These are phyloP conservation scores for Epinotia demarniana DNA, from an alignment of 2,888 invertebrate species.

Conservation along the genomic window DNA sequence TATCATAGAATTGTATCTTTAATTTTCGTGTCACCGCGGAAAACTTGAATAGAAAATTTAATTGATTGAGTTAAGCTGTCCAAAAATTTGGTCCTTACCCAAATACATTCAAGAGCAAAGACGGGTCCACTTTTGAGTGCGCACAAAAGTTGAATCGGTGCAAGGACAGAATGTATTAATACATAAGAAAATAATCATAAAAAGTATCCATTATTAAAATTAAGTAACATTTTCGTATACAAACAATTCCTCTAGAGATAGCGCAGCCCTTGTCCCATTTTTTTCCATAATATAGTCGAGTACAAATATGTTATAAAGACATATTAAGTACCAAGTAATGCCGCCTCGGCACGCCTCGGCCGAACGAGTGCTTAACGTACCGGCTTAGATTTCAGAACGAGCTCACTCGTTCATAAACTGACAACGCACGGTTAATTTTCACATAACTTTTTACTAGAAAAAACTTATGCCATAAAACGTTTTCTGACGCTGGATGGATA, in stretches of 20 bases:
- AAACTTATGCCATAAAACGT: not conserved
- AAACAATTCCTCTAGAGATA: not conserved
- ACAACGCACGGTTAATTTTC: slow-evolving; percentile 2
- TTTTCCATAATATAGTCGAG: slow-evolving; percentile 7
- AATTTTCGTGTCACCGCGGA: too few species aligned
- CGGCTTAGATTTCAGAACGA: slow-evolving; percentile 13
- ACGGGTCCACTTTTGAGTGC: too few species aligned
- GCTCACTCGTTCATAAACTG: slow-evolving; percentile 12
- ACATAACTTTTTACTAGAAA: not conserved
- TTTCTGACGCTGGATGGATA: not conserved
- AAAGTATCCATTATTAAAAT: not conserved
- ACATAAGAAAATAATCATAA: not conserved
- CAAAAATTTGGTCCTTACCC: too few species aligned
- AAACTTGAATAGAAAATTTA: too few species aligned
- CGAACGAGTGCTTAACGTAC: slow-evolving; percentile 14
- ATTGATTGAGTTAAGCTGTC: too few species aligned
- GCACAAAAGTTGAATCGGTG: too few species aligned
- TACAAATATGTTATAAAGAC: slow-evolving; percentile 12
- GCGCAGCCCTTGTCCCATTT: not conserved
- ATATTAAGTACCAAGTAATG: slow-evolving; percentile 4
- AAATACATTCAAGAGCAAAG: too few species aligned
- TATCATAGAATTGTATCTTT: too few species aligned
- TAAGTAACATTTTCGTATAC: not conserved
- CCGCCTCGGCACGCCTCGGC: not conserved
- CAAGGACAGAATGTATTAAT: too few species aligned